phyloP scores from a whole-genome alignment of 2,113 vertebrate species.

The Ammospiza caudacuta region DNA sequence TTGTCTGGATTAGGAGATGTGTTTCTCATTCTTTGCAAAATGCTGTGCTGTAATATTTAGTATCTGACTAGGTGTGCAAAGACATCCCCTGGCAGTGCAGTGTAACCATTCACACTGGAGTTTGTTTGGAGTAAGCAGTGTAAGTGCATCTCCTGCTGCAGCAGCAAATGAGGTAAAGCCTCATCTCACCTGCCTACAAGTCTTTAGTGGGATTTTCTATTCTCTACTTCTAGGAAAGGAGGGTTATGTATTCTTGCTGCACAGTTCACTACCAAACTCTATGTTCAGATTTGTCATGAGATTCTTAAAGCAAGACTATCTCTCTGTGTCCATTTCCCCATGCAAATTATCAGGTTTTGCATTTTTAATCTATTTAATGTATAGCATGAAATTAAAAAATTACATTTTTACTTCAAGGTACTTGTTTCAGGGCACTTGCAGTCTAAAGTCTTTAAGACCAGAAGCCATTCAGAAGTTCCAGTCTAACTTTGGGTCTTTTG shows the following conservation, averaged over 20 bases:
- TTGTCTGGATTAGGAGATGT: background rate
- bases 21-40: background rate
- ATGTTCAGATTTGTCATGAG: background rate
- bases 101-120: background rate
- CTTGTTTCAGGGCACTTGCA: background rate
- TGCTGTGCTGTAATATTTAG: background rate
- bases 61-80: background rate
- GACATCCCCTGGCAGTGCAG: background rate
- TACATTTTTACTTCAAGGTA: background rate
- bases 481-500: background rate
- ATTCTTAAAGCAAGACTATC: background rate
- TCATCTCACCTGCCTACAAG: background rate
- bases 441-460: background rate
- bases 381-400: background rate
- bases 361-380: background rate
- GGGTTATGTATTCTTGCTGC: background rate
- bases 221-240: background rate
- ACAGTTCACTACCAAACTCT: background rate
- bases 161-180: background rate
- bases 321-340: fast-evolving
- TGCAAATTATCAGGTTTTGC: background rate
- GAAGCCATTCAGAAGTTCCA: background rate
- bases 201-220: background rate
- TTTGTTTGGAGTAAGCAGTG: background rate
- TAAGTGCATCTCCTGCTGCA: background rate